These are phyloP conservation scores for Notamacropus eugenii DNA, from an alignment of 2,797 vertebrate genomes.

Conservation along the genomic window DNA sequence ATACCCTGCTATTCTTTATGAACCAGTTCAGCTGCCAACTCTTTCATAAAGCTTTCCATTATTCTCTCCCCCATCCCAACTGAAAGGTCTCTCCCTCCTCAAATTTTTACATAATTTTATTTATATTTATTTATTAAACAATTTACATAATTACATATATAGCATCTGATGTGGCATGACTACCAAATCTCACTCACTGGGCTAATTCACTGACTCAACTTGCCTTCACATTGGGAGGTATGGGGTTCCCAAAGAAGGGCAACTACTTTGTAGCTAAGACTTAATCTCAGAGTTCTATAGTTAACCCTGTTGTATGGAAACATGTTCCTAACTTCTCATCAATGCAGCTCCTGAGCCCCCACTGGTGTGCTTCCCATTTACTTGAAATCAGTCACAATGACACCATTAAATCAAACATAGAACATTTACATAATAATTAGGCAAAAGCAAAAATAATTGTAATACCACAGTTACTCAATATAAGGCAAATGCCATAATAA, in stretches of 20 bases:
- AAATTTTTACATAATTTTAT: too few relatives aligned
- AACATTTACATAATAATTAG: not conserved
- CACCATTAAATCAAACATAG: not conserved
- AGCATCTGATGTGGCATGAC: too few relatives aligned
- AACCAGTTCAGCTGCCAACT: too few relatives aligned
- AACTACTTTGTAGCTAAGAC: not conserved
- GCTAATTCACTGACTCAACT: too few relatives aligned
- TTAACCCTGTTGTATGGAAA: not conserved
- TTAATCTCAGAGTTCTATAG: not conserved
- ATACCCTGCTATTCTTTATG: too few relatives aligned
- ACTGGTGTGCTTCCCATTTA: not conserved
- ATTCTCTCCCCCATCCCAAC: too few relatives aligned
- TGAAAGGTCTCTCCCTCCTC: too few relatives aligned
- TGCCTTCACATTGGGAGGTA: too few relatives aligned
- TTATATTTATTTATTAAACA: too few relatives aligned
- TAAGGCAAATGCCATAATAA: not conserved
- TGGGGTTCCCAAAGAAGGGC: not conserved
- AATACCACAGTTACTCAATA: not conserved
- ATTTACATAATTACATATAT: too few relatives aligned
- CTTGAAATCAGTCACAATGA: not conserved
- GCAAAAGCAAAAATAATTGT: not conserved
- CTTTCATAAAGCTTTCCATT: too few relatives aligned
- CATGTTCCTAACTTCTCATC: not conserved
- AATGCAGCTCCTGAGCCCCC: not conserved
- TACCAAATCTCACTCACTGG: too few relatives aligned